A percentile compares a stretch with the other conserved stretches of the same genome.
Evolutionary conservation across 1,140 invertebrate genomes (phyloP).

Genomic region (Andricus grossulariae): DNA sequence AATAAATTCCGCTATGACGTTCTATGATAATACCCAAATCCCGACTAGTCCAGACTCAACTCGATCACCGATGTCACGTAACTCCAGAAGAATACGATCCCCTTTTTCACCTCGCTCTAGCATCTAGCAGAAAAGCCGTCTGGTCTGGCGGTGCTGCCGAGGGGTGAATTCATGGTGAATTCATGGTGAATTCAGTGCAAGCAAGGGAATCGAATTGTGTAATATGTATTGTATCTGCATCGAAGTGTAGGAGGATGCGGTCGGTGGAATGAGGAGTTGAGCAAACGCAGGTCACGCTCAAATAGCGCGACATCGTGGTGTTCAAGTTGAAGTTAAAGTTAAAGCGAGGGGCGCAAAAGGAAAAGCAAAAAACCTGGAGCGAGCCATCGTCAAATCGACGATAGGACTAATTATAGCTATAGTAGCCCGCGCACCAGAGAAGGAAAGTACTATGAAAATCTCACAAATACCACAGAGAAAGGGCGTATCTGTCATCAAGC

Average conservation of each 20-base stretch:
- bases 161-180: neutral
- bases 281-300: constrained; percentile 54
- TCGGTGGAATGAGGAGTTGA: neutral
- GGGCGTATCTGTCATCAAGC: neutral
- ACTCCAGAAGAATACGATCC: constrained; percentile 3
- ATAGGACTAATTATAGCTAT: constrained; percentile 26
- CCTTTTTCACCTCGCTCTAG: neutral
- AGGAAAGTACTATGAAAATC: neutral
- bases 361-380: constrained; percentile 16
- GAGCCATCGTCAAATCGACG: constrained; percentile 20
- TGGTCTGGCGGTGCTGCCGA: neutral
- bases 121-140: neutral
- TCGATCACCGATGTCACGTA: neutral
- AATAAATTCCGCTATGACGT: no score
- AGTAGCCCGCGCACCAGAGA: neutral
- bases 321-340: neutral
- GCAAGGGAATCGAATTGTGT: constrained; percentile 2
- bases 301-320: constrained; percentile 2
- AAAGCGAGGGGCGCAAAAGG: neutral
- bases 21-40: no score
- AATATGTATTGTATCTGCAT: neutral
- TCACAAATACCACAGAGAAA: neutral
- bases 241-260: neutral
- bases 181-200: constrained; percentile 17
- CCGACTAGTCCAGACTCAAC: no score